phyloP scores from a whole-genome alignment of 2,797 vertebrate species.

The Ctenochaetus hawaiiensis region DNA sequence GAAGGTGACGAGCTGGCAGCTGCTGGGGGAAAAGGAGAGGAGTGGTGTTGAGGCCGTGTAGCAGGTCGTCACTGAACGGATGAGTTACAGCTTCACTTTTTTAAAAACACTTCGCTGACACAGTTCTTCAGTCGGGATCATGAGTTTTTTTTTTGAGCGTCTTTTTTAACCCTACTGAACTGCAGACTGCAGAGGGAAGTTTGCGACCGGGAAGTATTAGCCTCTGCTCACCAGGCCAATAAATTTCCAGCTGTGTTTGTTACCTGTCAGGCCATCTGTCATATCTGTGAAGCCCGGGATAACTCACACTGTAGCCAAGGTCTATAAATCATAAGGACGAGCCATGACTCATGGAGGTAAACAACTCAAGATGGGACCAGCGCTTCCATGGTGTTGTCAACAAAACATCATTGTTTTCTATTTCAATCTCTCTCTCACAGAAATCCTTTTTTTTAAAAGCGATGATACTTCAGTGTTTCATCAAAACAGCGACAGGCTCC shows the following conservation, averaged over 20 bases:
- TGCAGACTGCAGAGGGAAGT: slow-evolving; percentile 27
- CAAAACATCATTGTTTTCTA: slow-evolving; percentile 66
- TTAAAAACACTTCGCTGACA: slow-evolving; percentile 27
- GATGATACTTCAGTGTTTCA: slow-evolving; percentile 59
- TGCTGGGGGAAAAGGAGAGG: slow-evolving; percentile 62
- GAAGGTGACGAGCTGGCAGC: slow-evolving; percentile 88
- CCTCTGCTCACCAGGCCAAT: slow-evolving; percentile 63
- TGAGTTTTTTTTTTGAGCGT: not conserved
- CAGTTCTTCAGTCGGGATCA: slow-evolving; percentile 18
- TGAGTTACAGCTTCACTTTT: slow-evolving; percentile 28
- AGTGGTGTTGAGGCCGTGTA: slow-evolving; percentile 5
- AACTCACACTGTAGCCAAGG: slow-evolving; percentile 25
- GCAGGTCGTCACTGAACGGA: not conserved
- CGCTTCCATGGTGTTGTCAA: slow-evolving; percentile 48
- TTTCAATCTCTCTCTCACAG: slow-evolving; percentile 45
- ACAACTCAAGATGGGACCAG: slow-evolving; percentile 62
- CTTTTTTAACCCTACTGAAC: slow-evolving; percentile 24
- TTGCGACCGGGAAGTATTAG: slow-evolving; percentile 22
- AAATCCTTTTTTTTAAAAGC: slow-evolving; percentile 38
- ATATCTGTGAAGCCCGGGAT: slow-evolving; percentile 52
- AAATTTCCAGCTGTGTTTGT: slow-evolving; percentile 72
- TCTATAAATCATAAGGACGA: slow-evolving; percentile 67
- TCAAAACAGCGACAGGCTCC: slow-evolving; percentile 44
- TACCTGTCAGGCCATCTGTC: slow-evolving; percentile 69
- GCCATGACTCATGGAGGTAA: slow-evolving; percentile 64